phyloP scores from a whole-genome alignment of 1,140 invertebrate species.

The Drosophila orena region DNA sequence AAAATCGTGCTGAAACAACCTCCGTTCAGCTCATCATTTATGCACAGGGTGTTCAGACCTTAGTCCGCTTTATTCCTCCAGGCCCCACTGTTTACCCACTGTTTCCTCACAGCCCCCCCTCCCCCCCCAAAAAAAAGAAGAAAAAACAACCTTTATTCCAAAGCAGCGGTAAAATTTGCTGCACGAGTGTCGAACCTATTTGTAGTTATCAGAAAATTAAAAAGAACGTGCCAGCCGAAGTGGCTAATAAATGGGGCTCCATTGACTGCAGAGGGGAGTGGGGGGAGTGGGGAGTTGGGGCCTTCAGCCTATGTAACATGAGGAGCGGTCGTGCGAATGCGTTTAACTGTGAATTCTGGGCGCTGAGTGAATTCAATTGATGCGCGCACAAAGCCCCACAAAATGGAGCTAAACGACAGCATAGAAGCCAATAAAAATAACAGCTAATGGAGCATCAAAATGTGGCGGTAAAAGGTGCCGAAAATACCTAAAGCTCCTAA shows the following conservation, averaged over 20 bases:
- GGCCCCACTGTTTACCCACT: neutral
- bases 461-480: neutral
- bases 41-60: constrained; percentile 52
- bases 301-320: constrained; percentile 20
- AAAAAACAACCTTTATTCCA: neutral
- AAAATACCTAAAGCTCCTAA: constrained; percentile 1
- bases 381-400: constrained; percentile 33
- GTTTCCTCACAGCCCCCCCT: neutral
- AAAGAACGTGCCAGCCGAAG: constrained; percentile 66
- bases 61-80: neutral
- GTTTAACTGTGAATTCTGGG: constrained; percentile 65
- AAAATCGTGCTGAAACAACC: constrained; percentile 51
- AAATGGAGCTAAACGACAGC: constrained; percentile 6
- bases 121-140: no score
- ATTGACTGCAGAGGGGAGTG: no score
- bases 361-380: constrained; percentile 75
- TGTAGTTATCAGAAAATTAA: constrained; percentile 83
- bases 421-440: constrained; percentile 19
- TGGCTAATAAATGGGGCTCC: constrained; percentile 1
- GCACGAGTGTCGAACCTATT: constrained; percentile 82
- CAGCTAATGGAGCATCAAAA: constrained; percentile 30
- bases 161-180: constrained; percentile 79
- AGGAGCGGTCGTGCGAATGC: constrained; percentile 69
- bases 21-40: constrained; percentile 65
- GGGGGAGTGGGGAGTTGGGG: constrained; percentile 4